Percentiles rank a stretch among this genome's conserved stretches.
Conservation (phyloP, 1,140 invertebrate species). For the Aplysia californica region DNA sequence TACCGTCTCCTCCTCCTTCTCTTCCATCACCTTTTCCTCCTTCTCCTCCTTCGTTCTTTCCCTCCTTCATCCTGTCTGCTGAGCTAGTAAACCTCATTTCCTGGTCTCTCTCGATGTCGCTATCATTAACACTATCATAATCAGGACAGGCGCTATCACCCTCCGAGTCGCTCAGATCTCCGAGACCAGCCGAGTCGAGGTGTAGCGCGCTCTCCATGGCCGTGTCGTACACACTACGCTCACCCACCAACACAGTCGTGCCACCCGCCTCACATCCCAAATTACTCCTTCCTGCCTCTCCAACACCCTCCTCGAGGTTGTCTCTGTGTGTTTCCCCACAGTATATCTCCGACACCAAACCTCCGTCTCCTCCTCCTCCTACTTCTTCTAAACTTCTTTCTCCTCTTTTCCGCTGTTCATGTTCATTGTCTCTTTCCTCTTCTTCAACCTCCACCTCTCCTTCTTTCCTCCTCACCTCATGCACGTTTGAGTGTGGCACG, state of each 20-base stretch:
- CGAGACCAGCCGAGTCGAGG: not conserved
- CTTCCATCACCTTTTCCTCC: not conserved
- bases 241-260: not conserved
- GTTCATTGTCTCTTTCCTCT: no score
- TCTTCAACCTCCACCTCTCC: no score
- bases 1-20: not conserved
- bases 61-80: no score
- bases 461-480: not conserved
- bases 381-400: no score
- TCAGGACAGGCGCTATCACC: not conserved
- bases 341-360: no score
- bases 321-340: no score
- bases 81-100: no score
- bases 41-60: not conserved
- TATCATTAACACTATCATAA: not conserved
- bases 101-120: not conserved
- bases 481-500: not conserved
- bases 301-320: not conserved
- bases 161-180: not conserved
- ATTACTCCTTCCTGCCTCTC: not conserved
- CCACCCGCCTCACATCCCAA: not conserved
- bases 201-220: not conserved
- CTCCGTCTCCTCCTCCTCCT: no score
- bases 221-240: not conserved
- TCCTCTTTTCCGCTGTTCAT: no score